phyloP scores from a whole-genome alignment of 2,797 vertebrate species.

The Danionella dracula region DNA sequence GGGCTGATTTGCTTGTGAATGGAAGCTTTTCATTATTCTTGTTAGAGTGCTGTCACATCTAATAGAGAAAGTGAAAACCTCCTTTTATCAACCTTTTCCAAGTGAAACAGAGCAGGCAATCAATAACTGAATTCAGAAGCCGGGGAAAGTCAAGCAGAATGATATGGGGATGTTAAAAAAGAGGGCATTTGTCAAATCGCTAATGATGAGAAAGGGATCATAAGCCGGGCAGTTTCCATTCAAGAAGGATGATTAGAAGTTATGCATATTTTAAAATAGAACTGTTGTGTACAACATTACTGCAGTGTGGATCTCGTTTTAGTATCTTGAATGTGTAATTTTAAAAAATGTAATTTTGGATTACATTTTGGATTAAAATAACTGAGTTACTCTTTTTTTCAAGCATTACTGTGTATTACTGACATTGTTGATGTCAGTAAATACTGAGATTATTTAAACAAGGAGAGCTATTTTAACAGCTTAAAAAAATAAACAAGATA shows the following conservation, averaged over 20 bases:
- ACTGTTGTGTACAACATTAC: constrained; percentile 60
- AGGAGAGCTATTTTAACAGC: too few relatives aligned
- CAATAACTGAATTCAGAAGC: constrained; percentile 91
- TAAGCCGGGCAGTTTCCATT: constrained; percentile 79
- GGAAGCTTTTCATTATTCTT: constrained; percentile 97
- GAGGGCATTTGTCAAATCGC: constrained; percentile 80
- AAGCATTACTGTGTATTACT: too few relatives aligned
- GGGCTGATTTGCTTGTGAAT: constrained; percentile 99
- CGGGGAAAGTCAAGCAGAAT: constrained; percentile 95
- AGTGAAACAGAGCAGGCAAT: constrained; percentile 92
- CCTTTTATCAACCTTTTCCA: constrained; percentile 97
- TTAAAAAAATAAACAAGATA: too few relatives aligned
- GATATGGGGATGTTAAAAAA: constrained; percentile 77
- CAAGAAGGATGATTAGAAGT: constrained; percentile 65
- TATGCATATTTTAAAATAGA: constrained; percentile 18
- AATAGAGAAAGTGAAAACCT: constrained; percentile 98
- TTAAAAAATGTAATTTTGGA: too few relatives aligned
- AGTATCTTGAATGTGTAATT: too few relatives aligned
- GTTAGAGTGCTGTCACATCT: constrained; percentile 99
- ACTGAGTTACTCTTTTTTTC: too few relatives aligned
- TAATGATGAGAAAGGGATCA: constrained; percentile 74
- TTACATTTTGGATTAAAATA: too few relatives aligned
- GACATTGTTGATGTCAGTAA: too few relatives aligned
- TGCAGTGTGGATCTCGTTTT: too few relatives aligned
- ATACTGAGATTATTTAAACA: too few relatives aligned